Conservation (phyloP, 2,888 invertebrate genomes). For the Hypercompe scribonia region DNA sequence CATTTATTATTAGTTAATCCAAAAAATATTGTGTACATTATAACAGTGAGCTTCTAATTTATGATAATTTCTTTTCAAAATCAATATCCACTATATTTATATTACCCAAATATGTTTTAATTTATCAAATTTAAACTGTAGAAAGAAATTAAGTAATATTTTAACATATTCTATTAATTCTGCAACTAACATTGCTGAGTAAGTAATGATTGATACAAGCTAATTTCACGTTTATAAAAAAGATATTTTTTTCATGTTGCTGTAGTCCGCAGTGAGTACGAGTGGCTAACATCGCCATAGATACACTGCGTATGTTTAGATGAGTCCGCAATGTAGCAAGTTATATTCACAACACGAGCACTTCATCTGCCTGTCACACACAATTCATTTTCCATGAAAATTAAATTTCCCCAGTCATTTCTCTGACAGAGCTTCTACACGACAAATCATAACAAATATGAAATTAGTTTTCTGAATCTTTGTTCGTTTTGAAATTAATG, state of each 20-base stretch:
- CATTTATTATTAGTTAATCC: background rate
- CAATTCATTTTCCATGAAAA: conserved; percentile 48
- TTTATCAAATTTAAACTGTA: background rate
- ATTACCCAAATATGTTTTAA: too few species aligned
- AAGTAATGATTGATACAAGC: background rate
- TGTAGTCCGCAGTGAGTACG: conserved; percentile 20
- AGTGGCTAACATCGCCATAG: conserved; percentile 7
- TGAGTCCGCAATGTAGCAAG: conserved; percentile 37
- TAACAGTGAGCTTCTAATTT: background rate
- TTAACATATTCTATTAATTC: background rate
- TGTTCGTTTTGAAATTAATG: conserved; percentile 32
- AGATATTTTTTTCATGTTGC: conserved; percentile 20
- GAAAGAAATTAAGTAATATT: background rate
- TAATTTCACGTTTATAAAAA: conserved; percentile 26
- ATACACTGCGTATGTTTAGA: conserved; percentile 27
- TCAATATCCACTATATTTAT: background rate
- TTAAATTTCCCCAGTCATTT: conserved; percentile 50
- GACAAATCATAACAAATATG: conserved; percentile 54
- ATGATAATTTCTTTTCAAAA: background rate
- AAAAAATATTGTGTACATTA: too few species aligned
- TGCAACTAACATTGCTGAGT: too few species aligned
- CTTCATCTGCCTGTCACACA: conserved; percentile 41
- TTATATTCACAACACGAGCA: conserved; percentile 46
- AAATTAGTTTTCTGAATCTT: conserved; percentile 53
- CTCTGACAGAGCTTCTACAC: conserved; percentile 30